phyloP scores from a whole-genome alignment of 2,113 vertebrate species.

The Delphinus delphis region DNA sequence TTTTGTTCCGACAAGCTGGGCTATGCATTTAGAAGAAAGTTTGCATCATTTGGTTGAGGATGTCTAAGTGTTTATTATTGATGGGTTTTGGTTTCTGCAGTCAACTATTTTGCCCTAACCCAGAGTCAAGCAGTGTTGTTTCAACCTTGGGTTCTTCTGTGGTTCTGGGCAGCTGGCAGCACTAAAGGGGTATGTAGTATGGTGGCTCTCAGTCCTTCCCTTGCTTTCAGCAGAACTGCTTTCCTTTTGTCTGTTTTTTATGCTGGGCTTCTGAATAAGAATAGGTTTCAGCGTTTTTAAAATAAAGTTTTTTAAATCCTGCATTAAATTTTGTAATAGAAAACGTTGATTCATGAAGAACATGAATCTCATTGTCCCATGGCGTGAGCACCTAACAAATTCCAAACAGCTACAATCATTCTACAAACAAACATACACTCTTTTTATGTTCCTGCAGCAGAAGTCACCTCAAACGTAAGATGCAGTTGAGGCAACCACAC shows the following conservation, averaged over 20 bases:
- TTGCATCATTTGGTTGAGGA: neutral
- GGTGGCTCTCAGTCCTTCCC: neutral
- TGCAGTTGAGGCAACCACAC: neutral
- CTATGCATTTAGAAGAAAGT: neutral
- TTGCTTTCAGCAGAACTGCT: neutral
- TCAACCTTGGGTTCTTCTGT: neutral
- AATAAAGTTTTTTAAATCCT: neutral
- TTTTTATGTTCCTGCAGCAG: neutral
- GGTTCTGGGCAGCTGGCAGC: neutral
- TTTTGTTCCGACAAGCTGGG: neutral
- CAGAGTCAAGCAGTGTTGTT: neutral
- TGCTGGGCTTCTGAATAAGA: neutral
- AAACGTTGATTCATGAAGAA: neutral
- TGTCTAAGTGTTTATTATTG: neutral
- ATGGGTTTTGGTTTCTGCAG: neutral
- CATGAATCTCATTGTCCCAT: neutral
- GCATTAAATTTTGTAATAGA: neutral
- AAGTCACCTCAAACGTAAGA: neutral
- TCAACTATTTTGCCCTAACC: neutral
- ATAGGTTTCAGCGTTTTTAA: neutral
- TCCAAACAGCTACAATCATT: neutral
- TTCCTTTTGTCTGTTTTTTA: neutral
- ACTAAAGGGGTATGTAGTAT: fast-evolving
- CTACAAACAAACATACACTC: neutral
- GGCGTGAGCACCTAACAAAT: neutral